phyloP scores from a whole-genome alignment of 2,797 vertebrate genomes.

The Phoeniculus purpureus region DNA sequence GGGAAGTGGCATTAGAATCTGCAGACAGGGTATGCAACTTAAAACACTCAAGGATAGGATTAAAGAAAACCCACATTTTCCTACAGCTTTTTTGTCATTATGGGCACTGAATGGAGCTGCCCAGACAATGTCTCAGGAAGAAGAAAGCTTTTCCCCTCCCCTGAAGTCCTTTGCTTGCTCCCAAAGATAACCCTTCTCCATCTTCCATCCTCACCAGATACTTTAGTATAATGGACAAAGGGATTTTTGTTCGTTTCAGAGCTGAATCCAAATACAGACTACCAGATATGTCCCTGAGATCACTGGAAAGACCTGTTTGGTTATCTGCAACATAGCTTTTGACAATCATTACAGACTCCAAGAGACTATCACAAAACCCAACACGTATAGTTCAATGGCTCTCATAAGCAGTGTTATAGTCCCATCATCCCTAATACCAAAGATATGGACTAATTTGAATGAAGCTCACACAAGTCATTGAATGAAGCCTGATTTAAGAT shows the following conservation, averaged over 20 bases:
- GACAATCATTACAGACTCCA: not conserved
- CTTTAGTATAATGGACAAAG: not conserved
- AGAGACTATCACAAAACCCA: not conserved
- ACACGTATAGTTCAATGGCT: not conserved
- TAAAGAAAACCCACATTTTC: not conserved
- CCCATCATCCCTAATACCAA: not conserved
- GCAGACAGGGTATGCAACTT: not conserved
- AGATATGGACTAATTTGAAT: not conserved
- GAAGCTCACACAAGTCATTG: not conserved
- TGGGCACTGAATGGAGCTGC: not conserved
- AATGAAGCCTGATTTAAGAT: not conserved
- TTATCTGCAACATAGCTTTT: not conserved
- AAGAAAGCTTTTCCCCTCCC: accelerated
- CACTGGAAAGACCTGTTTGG: not conserved
- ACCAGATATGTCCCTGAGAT: not conserved
- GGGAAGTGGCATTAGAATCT: not conserved
- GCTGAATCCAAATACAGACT: not conserved
- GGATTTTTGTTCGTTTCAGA: not conserved
- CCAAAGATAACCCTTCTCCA: not conserved
- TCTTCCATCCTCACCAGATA: not conserved
- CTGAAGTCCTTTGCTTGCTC: not conserved
- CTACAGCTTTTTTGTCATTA: not conserved
- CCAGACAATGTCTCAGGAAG: not conserved
- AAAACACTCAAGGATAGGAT: not conserved
- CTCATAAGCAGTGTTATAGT: not conserved